Percentiles rank a stretch among this genome's conserved stretches.
Conservation (phyloP, 2,797 vertebrate genomes). For the Manis crassicaudata region DNA sequence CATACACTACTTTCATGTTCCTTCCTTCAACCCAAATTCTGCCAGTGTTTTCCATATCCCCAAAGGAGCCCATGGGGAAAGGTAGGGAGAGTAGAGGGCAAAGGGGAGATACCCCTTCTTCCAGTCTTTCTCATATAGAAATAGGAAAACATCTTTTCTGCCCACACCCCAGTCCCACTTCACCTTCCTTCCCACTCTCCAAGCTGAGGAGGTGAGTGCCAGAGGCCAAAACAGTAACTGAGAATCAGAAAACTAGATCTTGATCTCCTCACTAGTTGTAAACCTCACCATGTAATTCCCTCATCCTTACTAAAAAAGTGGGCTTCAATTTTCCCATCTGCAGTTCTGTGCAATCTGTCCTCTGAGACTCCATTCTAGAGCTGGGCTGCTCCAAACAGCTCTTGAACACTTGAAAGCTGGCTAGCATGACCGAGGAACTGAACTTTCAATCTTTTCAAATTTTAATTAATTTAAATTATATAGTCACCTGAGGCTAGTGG, state of each 20-base stretch:
- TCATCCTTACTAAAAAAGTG: background rate
- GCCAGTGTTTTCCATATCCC: background rate
- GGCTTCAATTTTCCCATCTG: background rate
- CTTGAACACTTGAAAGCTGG: background rate
- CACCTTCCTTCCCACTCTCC: background rate
- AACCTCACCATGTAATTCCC: background rate
- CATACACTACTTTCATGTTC: background rate
- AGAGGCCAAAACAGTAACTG: background rate
- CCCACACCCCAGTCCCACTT: no score
- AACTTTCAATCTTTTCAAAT: background rate
- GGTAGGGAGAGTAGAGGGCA: no score
- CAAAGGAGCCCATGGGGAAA: background rate
- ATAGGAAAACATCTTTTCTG: background rate
- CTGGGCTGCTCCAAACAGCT: background rate
- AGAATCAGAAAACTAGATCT: background rate
- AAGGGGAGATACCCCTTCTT: background rate
- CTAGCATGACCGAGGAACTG: background rate
- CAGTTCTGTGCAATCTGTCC: background rate
- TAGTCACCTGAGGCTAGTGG: background rate
- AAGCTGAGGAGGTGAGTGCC: background rate
- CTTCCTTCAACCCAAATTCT: background rate
- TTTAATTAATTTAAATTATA: slow-evolving; percentile 1
- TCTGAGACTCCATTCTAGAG: background rate
- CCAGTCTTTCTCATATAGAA: background rate
- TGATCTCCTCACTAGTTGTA: background rate